Base-by-base conservation (phyloP, 2,888 invertebrate genomes). In the Synergus laeviventris region DNA sequence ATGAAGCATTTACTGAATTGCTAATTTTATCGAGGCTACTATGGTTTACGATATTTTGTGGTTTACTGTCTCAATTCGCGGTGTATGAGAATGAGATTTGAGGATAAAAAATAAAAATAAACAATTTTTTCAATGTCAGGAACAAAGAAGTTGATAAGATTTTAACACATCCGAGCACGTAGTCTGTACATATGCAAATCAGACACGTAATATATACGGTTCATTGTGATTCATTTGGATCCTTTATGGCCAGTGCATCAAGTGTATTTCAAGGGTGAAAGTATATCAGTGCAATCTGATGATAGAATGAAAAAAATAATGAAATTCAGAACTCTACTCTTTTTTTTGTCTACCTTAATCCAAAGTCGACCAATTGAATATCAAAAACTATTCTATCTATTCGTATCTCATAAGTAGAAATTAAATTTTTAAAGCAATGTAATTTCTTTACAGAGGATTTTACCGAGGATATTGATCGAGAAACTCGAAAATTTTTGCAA, bases 371-470 rank as follows among this genome's bases (percentile, higher is more conserved):
- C 31, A 4, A 31, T 5, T 5, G 4, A 54, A 54, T 54, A n/a
- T 1, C 8, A 54, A 54, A 54, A 4, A 60, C 14, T 66, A 14
- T 38, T 42, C 14, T 42, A 54, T 54, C 3, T 9, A 54, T 18
- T 45, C 31, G 9, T 36, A 31, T 31, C 5, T 31, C n/a, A n/a
- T n/a, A n/a, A n/a, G n/a, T 21, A 59, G 16, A 59, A 31, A 31
- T 5, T 31, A 31, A 5, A 31, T 31, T 31, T 31, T 31, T 31
- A 31, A 31, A 14, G 21, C 59, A 11, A 59, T 59, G 24, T 59
- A 59, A 59, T 62, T 64, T 56, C 64, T 78, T 84, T 84, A 38
- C 85, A 91, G 90, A 87, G 61, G 81, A 85, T n/a, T 91, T 87
- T 77, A 39, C 85, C 4, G 83, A 86, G 36, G 84, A 87, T 74